A percentile compares a stretch with the other conserved stretches of the same genome.
phyloP scores from a whole-genome alignment of 2,888 invertebrate genomes.

The Petrolisthes cinctipes region DNA sequence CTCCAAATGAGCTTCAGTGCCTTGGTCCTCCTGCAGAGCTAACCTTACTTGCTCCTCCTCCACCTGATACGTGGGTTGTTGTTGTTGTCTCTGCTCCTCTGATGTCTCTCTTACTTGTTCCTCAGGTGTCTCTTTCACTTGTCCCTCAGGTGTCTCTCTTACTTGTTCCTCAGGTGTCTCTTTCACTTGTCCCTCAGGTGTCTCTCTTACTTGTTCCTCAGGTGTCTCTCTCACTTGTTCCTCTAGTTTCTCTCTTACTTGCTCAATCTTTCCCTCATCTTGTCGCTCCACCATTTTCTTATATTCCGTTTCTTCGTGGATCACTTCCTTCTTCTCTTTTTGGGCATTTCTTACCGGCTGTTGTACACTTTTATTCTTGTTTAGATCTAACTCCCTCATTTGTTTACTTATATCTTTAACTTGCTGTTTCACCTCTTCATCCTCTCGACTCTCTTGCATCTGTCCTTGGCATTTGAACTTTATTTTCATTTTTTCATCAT shows the following conservation, averaged over 20 bases:
- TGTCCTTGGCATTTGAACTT: neutral
- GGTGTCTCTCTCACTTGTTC: neutral
- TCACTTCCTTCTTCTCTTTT: too few relatives aligned
- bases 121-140: neutral
- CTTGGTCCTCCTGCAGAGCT: constrained; percentile 40
- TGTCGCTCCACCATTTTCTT: neutral
- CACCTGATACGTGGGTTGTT: neutral
- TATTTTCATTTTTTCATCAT: neutral
- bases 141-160: neutral
- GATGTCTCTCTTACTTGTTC: neutral
- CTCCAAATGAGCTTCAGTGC: constrained; percentile 9
- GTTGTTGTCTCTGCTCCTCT: neutral
- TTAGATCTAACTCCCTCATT: neutral
- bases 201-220: neutral
- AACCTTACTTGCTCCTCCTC: neutral
- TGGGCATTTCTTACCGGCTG: neutral
- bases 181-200: neutral
- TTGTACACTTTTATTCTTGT: neutral
- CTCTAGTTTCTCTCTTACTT: neutral
- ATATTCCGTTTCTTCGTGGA: neutral
- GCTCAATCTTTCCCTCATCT: neutral
- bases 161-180: neutral
- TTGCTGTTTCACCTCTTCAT: neutral
- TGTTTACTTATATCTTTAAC: neutral
- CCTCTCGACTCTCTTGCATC: neutral